Conservation (phyloP, 2,888 invertebrate genomes). For the Tenthredo notha region DNA sequence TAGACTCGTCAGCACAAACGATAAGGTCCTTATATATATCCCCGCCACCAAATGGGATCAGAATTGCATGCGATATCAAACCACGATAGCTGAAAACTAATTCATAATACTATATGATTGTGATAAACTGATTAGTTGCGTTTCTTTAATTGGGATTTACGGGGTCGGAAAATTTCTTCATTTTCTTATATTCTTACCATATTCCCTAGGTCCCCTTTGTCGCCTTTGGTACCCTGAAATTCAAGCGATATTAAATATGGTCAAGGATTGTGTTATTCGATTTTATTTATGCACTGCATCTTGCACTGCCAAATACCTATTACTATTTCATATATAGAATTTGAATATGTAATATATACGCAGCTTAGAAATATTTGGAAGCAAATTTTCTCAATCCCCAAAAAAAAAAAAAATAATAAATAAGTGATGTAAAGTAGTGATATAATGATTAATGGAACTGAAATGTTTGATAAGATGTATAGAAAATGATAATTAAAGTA, state of each 20-base stretch:
- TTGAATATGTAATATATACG: no score
- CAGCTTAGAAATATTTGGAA: constrained; percentile 59
- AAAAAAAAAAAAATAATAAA: no score
- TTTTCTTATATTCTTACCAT: constrained; percentile 82
- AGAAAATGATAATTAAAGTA: constrained; percentile 71
- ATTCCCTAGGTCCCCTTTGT: constrained; percentile 87
- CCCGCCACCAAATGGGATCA: constrained; percentile 18
- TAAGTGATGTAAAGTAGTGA: not conserved
- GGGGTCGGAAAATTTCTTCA: not conserved
- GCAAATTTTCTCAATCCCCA: constrained; percentile 54
- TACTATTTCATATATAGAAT: not conserved
- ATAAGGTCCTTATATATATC: constrained; percentile 8
- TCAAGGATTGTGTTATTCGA: not conserved
- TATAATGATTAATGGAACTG: constrained; percentile 2
- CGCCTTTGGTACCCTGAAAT: constrained; percentile 87
- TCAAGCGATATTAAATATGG: constrained; percentile 51
- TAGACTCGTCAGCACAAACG: not conserved
- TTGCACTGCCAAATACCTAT: constrained; percentile 60
- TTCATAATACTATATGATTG: not conserved
- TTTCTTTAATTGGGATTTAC: not conserved
- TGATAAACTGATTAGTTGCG: constrained; percentile 26
- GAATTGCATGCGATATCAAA: constrained; percentile 35
- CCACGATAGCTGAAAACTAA: constrained; percentile 27
- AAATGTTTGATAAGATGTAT: constrained; percentile 62
- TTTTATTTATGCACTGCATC: constrained; percentile 53